Base-by-base conservation (phyloP, 1,140 invertebrate genomes). In the Heliconius eleuchia region DNA sequence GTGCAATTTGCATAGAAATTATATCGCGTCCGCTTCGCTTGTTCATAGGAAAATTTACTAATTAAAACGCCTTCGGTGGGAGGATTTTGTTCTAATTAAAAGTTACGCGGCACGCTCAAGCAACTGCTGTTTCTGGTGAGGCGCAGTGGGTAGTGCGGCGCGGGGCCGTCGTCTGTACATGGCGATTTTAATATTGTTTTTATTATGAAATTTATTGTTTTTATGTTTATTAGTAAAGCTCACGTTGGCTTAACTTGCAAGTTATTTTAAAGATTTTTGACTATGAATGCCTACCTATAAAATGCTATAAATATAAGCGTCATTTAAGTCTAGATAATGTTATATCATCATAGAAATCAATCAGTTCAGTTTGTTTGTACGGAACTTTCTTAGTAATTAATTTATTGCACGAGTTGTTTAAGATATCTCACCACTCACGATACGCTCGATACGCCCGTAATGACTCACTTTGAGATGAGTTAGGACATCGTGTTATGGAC, bases 1-100 rank as follows among this genome's bases (percentile, higher is more conserved):
- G 88, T 87, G 85, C 85, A 90, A 94, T 94, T 94, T 92, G 91
- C 92, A 94, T 94, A 89, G 91, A 94, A 92, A 93, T 94, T 92
- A 94, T 94, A 89, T 89, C 87, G 89, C 88, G 90, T 89, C 86
- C 89, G 79, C 78, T 66, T 76, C 82, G 87, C 88, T 91, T 91
- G 91, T 91, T 91, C 92, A 91, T 92, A 87, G 90, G 89, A 91
- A 94, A 92, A 92, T 94, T 92, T 91, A 88, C 91, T 93, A 94
- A 94, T 94, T 94, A 94, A 94, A 93, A 91, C 91, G 91, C 89
- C 92, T 94, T 92, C 87, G 86, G 80, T 86, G 88, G 86, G 80
- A 84, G 88, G 91, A 92, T 94, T 94, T 88, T 85, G 90, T 92
- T 89, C 89, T 91, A 94, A 94, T 94, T 92, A 93, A 93, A 94